phyloP scores from a whole-genome alignment of 23 tunicate species.

The Botrylloides violaceus region DNA sequence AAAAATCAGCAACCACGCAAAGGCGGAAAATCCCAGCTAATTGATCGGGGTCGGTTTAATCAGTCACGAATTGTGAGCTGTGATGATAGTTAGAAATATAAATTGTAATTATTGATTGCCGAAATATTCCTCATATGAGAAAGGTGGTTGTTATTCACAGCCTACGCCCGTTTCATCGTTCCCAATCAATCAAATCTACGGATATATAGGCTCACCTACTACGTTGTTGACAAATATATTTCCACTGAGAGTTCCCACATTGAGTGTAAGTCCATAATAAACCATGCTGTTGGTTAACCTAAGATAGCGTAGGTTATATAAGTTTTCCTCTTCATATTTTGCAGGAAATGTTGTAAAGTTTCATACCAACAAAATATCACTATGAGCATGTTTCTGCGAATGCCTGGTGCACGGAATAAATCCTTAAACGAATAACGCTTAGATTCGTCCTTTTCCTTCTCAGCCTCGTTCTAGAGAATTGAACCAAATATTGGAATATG shows the following conservation, averaged over 20 bases:
- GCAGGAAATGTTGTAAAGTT: background rate
- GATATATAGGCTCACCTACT: slow-evolving; percentile 42
- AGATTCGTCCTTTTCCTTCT: background rate
- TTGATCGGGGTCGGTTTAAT: no score
- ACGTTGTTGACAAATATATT: slow-evolving; percentile 63
- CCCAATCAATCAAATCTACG: no score
- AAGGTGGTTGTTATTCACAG: no score
- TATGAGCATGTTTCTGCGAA: slow-evolving; percentile 35
- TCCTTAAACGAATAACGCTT: slow-evolving; percentile 22
- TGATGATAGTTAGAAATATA: no score
- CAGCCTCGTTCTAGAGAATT: background rate
- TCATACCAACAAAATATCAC: slow-evolving; percentile 56
- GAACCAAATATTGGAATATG: no score
- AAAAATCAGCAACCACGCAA: no score
- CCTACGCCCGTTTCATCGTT: no score
- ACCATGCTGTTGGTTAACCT: slow-evolving; percentile 68
- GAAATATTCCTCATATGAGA: no score
- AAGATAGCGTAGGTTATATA: slow-evolving; percentile 30
- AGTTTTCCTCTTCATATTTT: background rate
- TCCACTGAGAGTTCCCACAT: slow-evolving; percentile 49
- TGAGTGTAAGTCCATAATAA: slow-evolving; percentile 56
- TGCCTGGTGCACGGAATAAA: slow-evolving; percentile 37
- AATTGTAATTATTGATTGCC: no score
- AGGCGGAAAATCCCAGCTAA: no score
- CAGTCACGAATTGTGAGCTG: no score